Conservation (phyloP, 2,113 vertebrate genomes). For the Pseudopipra pipra region DNA sequence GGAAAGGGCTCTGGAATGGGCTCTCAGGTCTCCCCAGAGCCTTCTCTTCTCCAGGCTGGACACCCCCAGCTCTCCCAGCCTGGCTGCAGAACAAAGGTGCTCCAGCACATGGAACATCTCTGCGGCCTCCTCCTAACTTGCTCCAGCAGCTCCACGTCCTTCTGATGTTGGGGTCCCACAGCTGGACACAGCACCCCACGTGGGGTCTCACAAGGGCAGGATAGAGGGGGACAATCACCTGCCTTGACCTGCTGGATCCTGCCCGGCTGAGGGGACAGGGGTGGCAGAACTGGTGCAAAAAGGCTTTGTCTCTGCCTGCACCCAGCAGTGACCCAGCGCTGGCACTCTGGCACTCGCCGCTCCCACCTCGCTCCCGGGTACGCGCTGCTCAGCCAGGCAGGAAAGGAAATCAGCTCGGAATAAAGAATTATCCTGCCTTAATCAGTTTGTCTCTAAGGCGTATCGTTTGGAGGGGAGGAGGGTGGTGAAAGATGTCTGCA, state of each 20-base stretch:
- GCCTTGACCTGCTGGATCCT: not conserved
- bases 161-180: not conserved
- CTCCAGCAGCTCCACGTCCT: not conserved
- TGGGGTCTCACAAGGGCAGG: not conserved
- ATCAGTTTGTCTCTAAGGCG: not conserved
- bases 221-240: not conserved
- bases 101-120: not conserved
- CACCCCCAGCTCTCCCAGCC: not conserved
- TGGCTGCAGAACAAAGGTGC: not conserved
- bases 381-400: not conserved
- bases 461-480: not conserved
- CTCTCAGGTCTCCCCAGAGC: not conserved
- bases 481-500: not conserved
- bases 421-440: not conserved
- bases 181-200: not conserved
- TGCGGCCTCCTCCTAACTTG: not conserved
- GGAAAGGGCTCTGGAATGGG: not conserved
- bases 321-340: not conserved
- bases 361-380: not conserved
- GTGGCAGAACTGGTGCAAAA: not conserved
- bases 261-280: not conserved
- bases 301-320: not conserved
- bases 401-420: not conserved
- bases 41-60: not conserved
- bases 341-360: not conserved